Percentiles rank a stretch among this genome's conserved stretches.
Conservation (phyloP, 1,140 invertebrate species). For the Papilio polytes region DNA sequence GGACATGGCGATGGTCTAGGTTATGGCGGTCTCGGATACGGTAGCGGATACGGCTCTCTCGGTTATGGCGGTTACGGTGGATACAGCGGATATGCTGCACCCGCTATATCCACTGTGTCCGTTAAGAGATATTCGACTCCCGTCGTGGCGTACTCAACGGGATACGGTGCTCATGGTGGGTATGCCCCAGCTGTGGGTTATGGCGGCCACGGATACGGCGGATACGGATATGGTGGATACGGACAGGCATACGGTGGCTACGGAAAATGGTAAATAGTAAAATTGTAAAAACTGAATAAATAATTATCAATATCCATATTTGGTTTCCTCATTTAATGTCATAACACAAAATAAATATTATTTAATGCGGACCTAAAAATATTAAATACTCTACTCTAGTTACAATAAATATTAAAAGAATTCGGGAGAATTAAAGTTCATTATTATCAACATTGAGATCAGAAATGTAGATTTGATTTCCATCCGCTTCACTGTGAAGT, state of each 20-base stretch:
- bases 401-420: not conserved
- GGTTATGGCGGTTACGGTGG: constrained; percentile 27
- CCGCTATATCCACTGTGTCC: not conserved
- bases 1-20: not conserved
- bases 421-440: not conserved
- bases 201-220: constrained; percentile 39
- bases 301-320: not conserved
- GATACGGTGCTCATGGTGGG: constrained; percentile 26
- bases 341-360: not conserved
- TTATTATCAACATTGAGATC: not conserved
- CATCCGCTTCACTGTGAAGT: not conserved
- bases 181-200: constrained; percentile 43
- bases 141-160: not conserved
- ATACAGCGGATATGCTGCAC: constrained; percentile 42
- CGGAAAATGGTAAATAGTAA: constrained; percentile 29
- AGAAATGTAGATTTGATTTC: not conserved
- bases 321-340: not conserved
- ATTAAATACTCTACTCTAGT: too few species aligned
- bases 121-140: constrained; percentile 2
- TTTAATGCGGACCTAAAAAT: too few species aligned
- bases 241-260: constrained; percentile 44
- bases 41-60: constrained; percentile 42
- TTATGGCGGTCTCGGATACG: constrained; percentile 15
- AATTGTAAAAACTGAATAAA: not conserved
- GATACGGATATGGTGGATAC: constrained; percentile 45